Base-by-base conservation (phyloP, 2,113 vertebrate species). In the Phoxinus phoxinus region DNA sequence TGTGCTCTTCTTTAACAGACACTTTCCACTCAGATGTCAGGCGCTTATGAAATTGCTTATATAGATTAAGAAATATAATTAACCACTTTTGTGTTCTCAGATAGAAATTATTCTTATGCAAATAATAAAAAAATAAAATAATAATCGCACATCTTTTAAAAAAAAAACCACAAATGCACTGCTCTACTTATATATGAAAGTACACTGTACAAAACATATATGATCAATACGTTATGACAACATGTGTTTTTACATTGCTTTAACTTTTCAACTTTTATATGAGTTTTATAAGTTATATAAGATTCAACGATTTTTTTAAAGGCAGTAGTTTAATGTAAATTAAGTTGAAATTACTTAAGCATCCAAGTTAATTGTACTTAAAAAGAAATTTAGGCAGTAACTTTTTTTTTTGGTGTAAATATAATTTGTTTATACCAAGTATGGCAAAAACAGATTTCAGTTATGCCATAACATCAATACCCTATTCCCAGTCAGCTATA, bases 11-110 rank as follows among this genome's bases (percentile, higher is more conserved):
- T 92, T 92, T 75, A 51, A 85, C 94, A 93, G 94, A 93, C 93
- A 94, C 94, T 95, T 96, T 93, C 93, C 94, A 94, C 91, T 93
- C 93, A 89, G 77, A 90, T 94, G 93, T 90, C 91, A 76, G 86
- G 86, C 90, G 87, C 92, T 94, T 93, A 92, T 75, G 65, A 88
- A 85, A 79, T 7, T 67, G 94, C 93, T 21, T 32, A 48, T 65
- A n/a, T 81, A 86, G 69, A 72, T 65, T 69, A 76, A 81, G 67
- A 77, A 80, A 59, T 86, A 41, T 19, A 71, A 86, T 88, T 73
- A 81, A 87, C 41, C 65, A 15, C 77, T 44, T 81, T 59, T 25
- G 30, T 30, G 15, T 82, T 9, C 12, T 53, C 41, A 67, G 69
- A 84, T 83, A 41, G 71, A 87, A 71, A 79, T 15, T 17, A 74